Base-by-base conservation (phyloP, 2,888 invertebrate genomes). In the Heliconius erato region DNA sequence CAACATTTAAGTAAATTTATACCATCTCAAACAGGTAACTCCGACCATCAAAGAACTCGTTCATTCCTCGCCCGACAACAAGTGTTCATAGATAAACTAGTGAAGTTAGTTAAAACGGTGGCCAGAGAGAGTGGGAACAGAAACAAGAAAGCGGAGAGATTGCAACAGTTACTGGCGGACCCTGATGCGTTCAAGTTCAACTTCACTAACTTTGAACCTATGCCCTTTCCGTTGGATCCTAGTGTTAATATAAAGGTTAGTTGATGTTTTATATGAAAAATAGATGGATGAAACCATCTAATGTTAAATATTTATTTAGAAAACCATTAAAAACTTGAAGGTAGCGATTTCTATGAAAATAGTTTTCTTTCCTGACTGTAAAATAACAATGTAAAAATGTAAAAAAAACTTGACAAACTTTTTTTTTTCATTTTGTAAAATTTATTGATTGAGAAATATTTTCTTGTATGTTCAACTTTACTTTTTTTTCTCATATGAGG, bases 211-310 rank as follows among this genome's bases (percentile, higher is more conserved):
- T 99, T 99, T 92, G 99, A 99, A 87, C 98, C 99, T 0, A 97
- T 99, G 90, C 99, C 99, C 0, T 98, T 99, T 89, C 99, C 99
- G 0, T 92, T 99, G 19, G 99, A 99, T 95, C 99, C 99, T 0
- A 98, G 97, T 87, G 97, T 99, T 97, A 97, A 80, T 71, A 85
- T 87, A 44, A 87, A 87, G 85, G 87, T 87, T 12, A 23, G 54
- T 67, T 44, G 63, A 63, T 63, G 12, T n/a, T 19, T 54, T 54
- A 19, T 54, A 40, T 40, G 40, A 9, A 40, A 9, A 35, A 35
- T 35, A 35, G 35, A 35, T 35, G 0, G 6, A 35, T 35, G 35
- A 9, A 35, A 35, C 35, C 35, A 35, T 35, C 35, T 35, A 9
- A 35, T 35, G 35, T 35, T 9, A 35, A 35, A 35, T 35, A 9